These are phyloP conservation scores for Idris sp. DNA, from an alignment of 1,140 invertebrate genomes.

Conservation along the genomic window DNA sequence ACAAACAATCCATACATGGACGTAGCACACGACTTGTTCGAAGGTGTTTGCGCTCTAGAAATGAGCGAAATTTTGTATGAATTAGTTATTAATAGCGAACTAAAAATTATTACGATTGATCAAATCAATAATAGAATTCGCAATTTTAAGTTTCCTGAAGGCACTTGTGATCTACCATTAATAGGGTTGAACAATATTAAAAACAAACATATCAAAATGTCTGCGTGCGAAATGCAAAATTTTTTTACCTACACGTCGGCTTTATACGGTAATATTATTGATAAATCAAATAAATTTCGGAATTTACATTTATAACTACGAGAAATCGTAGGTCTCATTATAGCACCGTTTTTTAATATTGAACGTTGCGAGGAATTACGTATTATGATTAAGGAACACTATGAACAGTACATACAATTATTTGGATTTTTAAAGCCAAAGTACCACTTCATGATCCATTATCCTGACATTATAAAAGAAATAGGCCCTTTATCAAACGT, in stretches of 20 bases:
- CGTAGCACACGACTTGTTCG: constrained; percentile 25
- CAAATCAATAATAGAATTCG: constrained; percentile 16
- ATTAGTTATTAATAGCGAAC: constrained; percentile 7
- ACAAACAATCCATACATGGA: constrained; percentile 14
- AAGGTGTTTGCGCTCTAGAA: constrained; percentile 16
- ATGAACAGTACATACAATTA: constrained; percentile 14
- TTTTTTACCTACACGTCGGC: constrained; percentile 14
- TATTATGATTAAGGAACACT: constrained; percentile 11
- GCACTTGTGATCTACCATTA: constrained; percentile 6
- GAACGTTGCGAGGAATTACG: constrained; percentile 7
- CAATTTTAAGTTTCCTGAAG: constrained; percentile 35
- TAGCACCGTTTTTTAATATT: constrained; percentile 8
- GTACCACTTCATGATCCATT: constrained; percentile 11
- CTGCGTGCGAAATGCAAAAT: constrained; percentile 22
- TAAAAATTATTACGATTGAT: constrained; percentile 12
- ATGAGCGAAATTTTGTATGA: constrained; percentile 12
- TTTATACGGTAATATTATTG: constrained; percentile 17
- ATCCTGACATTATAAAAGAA: constrained; percentile 3
- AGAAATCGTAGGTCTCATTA: constrained; percentile 8
- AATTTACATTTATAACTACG: constrained; percentile 15
- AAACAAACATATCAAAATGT: constrained; percentile 27
- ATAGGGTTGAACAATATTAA: constrained; percentile 7
- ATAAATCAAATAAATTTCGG: constrained; percentile 12
- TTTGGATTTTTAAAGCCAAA: constrained; percentile 5
- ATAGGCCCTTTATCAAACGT: neutral